phyloP scores from a whole-genome alignment of 2,888 invertebrate species.

The Stictocephala bisonia region DNA sequence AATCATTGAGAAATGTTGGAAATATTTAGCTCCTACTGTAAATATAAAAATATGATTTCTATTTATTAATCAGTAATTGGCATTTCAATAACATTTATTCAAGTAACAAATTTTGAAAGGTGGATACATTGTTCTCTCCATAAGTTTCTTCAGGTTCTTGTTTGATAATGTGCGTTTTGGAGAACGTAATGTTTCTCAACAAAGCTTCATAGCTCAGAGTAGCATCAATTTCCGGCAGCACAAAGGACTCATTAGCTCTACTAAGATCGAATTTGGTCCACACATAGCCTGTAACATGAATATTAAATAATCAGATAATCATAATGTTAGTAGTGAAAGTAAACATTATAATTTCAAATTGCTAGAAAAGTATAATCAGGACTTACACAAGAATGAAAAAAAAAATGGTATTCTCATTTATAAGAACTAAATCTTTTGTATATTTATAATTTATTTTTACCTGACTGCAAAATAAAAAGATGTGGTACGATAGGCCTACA shows the following conservation, averaged over 20 bases:
- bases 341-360: too few relatives aligned
- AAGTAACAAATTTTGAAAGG: constrained; percentile 40
- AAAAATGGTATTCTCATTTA: too few relatives aligned
- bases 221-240: constrained; percentile 68
- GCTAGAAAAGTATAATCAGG: too few relatives aligned
- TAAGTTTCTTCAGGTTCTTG: constrained; percentile 66
- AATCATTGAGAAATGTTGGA: too few relatives aligned
- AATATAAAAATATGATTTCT: not conserved
- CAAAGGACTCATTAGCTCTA: not conserved
- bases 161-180: constrained; percentile 70
- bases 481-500: too few relatives aligned
- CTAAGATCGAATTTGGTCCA: constrained; percentile 76
- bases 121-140: constrained; percentile 40
- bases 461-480: too few relatives aligned
- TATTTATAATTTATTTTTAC: too few relatives aligned
- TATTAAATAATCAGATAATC: too few relatives aligned
- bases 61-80: not conserved
- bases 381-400: too few relatives aligned
- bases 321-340: too few relatives aligned
- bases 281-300: constrained; percentile 67
- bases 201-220: constrained; percentile 75
- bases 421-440: too few relatives aligned
- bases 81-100: constrained; percentile 5
- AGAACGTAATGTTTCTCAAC: constrained; percentile 71
- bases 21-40: not conserved